A percentile compares a stretch with the other conserved stretches of the same genome.
phyloP scores from a whole-genome alignment of 2,113 vertebrate species.

The Clarias gariepinus region DNA sequence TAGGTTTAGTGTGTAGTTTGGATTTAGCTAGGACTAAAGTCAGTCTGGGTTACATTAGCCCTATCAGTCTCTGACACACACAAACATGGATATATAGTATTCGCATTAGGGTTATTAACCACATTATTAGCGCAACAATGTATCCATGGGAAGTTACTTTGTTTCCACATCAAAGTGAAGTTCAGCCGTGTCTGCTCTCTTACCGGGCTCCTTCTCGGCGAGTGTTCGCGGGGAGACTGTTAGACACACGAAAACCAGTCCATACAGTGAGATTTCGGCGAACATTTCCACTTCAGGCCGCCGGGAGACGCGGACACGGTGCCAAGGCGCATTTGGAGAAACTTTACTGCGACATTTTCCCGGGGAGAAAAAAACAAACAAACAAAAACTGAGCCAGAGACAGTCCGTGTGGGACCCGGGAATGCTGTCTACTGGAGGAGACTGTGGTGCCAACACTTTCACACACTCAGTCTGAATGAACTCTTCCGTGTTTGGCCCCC shows the following conservation, averaged over 20 bases:
- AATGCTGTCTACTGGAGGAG: not conserved
- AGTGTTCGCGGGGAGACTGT: constrained; percentile 44
- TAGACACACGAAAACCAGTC: constrained; percentile 48
- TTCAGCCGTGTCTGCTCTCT: constrained; percentile 41
- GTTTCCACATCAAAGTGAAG: not conserved
- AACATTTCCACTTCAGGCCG: constrained; percentile 57
- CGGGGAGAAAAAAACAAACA: not conserved
- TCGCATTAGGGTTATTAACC: too few relatives aligned
- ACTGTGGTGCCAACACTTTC: not conserved
- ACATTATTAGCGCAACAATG: not conserved
- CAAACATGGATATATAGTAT: not conserved
- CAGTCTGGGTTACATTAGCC: not conserved
- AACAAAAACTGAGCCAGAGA: not conserved
- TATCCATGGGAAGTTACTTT: not conserved
- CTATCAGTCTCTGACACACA: not conserved
- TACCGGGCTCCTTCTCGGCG: constrained; percentile 58
- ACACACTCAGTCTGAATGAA: constrained; percentile 49
- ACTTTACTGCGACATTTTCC: constrained; percentile 50
- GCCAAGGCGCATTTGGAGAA: constrained; percentile 37
- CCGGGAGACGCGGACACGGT: constrained; percentile 31
- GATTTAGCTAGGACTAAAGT: not conserved
- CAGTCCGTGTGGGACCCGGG: not conserved
- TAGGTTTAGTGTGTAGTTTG: not conserved
- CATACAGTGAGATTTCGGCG: constrained; percentile 43
- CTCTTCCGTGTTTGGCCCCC: constrained; percentile 54